Evolutionary conservation across 2,113 vertebrate species (phyloP).

Genomic region (Brachyhypopomus gauderio): DNA sequence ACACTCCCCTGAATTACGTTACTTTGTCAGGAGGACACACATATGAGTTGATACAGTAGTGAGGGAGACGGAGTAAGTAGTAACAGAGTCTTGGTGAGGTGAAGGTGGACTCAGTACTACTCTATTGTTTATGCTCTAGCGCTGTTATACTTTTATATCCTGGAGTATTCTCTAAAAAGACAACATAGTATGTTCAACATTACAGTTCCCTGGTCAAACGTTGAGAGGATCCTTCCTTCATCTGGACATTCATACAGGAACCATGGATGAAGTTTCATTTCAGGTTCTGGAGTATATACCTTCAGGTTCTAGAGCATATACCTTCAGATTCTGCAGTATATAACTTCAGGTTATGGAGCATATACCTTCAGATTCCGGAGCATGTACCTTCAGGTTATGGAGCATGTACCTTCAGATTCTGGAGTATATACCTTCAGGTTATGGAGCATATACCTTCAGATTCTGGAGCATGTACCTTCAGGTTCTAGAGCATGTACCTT

Average conservation of each 20-base stretch:
- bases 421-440: neutral
- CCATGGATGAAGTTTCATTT: neutral
- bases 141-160: neutral
- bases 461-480: no score
- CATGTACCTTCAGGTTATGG: neutral
- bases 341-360: neutral
- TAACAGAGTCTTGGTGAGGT: neutral
- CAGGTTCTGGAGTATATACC: neutral
- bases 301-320: neutral
- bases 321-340: no score
- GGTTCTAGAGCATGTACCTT: neutral
- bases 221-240: neutral
- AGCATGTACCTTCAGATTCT: no score
- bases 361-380: neutral
- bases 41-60: neutral
- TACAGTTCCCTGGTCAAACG: neutral
- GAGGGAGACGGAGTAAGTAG: no score
- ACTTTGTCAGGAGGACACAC: constrained; percentile 59
- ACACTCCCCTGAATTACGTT: constrained; percentile 60
- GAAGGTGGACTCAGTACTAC: neutral
- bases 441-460: neutral
- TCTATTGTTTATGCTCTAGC: neutral
- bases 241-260: neutral
- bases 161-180: neutral
- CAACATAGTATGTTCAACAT: neutral